Base-by-base conservation (phyloP, 1,140 invertebrate species). In the Potamilus streckersoni region DNA sequence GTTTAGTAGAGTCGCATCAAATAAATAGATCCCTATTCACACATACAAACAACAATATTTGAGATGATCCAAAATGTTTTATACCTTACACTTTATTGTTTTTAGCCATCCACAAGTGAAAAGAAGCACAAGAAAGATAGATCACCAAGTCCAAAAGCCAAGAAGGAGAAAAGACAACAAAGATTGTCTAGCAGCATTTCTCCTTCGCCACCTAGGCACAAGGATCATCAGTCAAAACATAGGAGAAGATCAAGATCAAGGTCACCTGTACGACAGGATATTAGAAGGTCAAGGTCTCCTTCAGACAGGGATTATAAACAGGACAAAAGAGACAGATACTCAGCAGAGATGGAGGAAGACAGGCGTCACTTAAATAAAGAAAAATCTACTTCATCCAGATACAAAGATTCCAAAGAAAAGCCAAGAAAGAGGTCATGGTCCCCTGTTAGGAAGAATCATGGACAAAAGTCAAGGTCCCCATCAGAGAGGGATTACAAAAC, bases 401-500 rank as follows among this genome's bases (percentile, higher is more conserved):
- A 60, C 55, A 71, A 71, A 20, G 19, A n/a, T 38, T 13, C n/a
- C 20, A 16, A 69, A 57, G 31, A 67, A 31, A 13, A 38, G 17
- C 11, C 13, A 8, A 75, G 49, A 27, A 64, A 69, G 49, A n/a
- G 66, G 23, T 69, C 67, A 31, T 74, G 66, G 49, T 75, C 66
- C 64, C 38, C 38, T 11, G 38, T 49, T 49, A 49, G 38, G 38
- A 49, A 6, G 38, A 6, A 49, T 11, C 38, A 11, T 49, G 66
- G 71, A 49, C 73, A 71, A 69, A 31, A 12, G 61, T 79, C 77
- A 70, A 70, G 73, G 69, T 79, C 76, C 67, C 73, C 73, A 65
- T 71, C 75, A 3, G 66, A 23, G 56, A 73, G 59, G 62, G 69
- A 74, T 23, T 66, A 71, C 17, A 69, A 65, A 27, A 38, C 66